phyloP scores from a whole-genome alignment of 2,113 vertebrate species.

The Polyodon spathula region DNA sequence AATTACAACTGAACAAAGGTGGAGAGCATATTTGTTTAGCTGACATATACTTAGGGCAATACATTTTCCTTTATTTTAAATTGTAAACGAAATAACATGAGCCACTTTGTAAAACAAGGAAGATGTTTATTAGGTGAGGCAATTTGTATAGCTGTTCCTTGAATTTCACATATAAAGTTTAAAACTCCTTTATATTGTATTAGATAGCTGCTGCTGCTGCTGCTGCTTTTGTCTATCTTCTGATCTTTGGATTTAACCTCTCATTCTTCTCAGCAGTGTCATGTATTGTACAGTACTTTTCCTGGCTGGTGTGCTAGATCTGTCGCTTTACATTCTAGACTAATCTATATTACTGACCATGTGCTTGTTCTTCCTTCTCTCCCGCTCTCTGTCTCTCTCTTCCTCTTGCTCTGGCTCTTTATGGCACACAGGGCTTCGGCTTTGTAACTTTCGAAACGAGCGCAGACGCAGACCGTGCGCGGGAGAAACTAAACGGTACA shows the following conservation, averaged over 20 bases:
- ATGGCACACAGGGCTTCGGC: slow-evolving; percentile 56
- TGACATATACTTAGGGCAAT: neutral
- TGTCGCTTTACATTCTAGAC: slow-evolving; percentile 19
- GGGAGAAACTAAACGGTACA: slow-evolving; percentile 98
- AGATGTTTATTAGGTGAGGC: no score
- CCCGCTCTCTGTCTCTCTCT: slow-evolving; percentile 28
- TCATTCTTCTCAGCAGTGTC: slow-evolving; percentile 27
- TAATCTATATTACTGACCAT: slow-evolving; percentile 34
- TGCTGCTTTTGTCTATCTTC: slow-evolving; percentile 8
- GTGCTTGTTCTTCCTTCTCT: slow-evolving; percentile 34
- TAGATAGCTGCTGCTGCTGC: slow-evolving; percentile 13
- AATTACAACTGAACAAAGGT: neutral
- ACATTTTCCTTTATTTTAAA: neutral
- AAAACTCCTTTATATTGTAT: slow-evolving; percentile 27
- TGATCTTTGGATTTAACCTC: slow-evolving; percentile 36
- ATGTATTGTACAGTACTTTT: slow-evolving; percentile 23
- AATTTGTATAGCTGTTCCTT: no score
- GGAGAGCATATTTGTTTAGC: no score
- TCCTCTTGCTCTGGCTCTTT: neutral
- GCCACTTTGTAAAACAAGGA: no score
- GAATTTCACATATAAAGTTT: no score
- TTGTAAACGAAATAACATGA: no score
- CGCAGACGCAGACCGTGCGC: slow-evolving; percentile 91
- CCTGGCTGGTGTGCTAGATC: slow-evolving; percentile 10
- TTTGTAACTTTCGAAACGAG: slow-evolving; percentile 99